Evolutionary conservation across 2,888 invertebrate genomes (phyloP).

Genomic region (Neoscelio sp.): DNA sequence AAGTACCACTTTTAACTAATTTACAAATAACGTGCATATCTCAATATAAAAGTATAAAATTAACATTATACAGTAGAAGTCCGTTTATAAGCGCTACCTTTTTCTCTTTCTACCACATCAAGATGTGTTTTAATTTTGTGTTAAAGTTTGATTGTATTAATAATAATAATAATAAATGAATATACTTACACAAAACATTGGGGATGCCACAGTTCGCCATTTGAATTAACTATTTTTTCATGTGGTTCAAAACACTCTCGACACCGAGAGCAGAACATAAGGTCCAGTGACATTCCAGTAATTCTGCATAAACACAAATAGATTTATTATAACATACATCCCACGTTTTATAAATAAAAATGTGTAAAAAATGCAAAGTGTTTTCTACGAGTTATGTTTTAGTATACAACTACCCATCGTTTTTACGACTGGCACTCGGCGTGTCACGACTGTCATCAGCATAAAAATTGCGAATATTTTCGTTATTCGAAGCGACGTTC

Average conservation of each 20-base stretch:
- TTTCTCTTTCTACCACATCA: no score
- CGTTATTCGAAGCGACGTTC: slow-evolving; percentile 66
- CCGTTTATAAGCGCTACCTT: no score
- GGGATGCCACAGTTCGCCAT: slow-evolving; percentile 99
- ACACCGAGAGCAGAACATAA: slow-evolving; percentile 97
- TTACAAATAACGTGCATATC: no score
- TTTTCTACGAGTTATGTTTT: slow-evolving; percentile 28
- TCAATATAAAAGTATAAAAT: slow-evolving; percentile 23
- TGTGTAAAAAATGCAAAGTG: slow-evolving; percentile 15
- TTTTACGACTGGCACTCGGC: slow-evolving; percentile 31
- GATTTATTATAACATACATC: no score
- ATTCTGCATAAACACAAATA: slow-evolving; percentile 81
- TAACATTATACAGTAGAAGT: slow-evolving; percentile 10
- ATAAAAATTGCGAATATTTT: slow-evolving; percentile 68
- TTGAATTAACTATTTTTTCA: slow-evolving; percentile 99
- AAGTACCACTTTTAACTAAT: no score
- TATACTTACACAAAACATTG: slow-evolving; percentile 98
- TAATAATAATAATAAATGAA: slow-evolving; percentile 7
- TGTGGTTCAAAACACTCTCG: slow-evolving; percentile 97
- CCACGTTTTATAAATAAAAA: no score
- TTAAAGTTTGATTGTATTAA: no score
- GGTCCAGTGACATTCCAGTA: slow-evolving; percentile 92
- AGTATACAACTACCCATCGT: slow-evolving; percentile 63
- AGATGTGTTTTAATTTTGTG: no score
- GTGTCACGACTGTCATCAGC: slow-evolving; percentile 40